Base-by-base conservation (phyloP, 1,140 invertebrate genomes). In the Macrobrachium rosenbergii region DNA sequence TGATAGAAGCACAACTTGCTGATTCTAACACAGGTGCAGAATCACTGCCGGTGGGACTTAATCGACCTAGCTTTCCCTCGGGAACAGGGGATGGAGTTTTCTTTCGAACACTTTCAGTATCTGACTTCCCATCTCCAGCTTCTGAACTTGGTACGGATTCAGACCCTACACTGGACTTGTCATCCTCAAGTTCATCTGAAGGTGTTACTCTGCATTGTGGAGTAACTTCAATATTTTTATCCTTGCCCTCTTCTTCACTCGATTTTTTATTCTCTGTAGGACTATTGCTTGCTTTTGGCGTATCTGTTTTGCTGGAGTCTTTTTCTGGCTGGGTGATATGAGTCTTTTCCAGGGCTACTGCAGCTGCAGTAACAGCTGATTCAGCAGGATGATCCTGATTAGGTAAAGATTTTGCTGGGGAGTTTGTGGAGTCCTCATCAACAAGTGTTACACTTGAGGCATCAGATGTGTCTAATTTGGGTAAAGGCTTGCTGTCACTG, bases 21-120 rank as follows among this genome's bases (percentile, higher is more conserved):
- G 82, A 83, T 79, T 88, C 87, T 23, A 89, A 58, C 8, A 89
- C 84, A 43, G 83, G 72, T 60, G 85, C 80, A 60, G 86, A 88
- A 17, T 88, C 87, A 52, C 88, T 89, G 21, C 88, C 87, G 19
- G 85, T 87, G 43, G 88, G 88, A 59, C 88, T 89, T 17, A 89
- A 77, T 21, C 88, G 75, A 45, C 87, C 89, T 19, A 87, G 60
- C 77, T 88, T 88, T 19, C 45, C 85, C 5, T 79, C 82, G 17
- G 85, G 76, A n/a, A 88, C 84, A 28, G 89, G 89, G 0, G 83
- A 88, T 10, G 89, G 89, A 6, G 87, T 90, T 82, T 90, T 90
- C 80, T 90, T 90, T n/a, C 87, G 81, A 10, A 88, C 84, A 52
- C 87, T 88, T 67, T 90, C 89, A 10, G 87, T 90, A 76, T 90